phyloP scores from a whole-genome alignment of 2,113 vertebrate genomes.

The Corythornis cristatus region DNA sequence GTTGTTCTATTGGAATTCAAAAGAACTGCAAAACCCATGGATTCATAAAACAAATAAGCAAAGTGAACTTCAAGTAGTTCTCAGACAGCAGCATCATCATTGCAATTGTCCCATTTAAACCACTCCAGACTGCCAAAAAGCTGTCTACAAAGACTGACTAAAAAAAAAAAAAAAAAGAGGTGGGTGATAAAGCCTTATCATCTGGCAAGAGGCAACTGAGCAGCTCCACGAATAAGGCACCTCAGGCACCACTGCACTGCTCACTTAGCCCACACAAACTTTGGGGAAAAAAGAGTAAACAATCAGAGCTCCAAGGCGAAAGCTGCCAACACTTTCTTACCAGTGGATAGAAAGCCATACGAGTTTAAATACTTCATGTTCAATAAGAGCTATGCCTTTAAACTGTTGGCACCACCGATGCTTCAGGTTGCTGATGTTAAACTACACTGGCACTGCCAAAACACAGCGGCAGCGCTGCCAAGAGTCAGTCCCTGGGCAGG shows the following conservation, averaged over 20 bases:
- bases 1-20: background rate
- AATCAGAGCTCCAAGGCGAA: background rate
- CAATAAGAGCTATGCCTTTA: conserved; percentile 6
- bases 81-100: background rate
- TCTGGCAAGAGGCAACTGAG: background rate
- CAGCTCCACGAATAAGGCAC: background rate
- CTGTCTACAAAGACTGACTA: background rate
- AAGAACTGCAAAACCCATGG: background rate
- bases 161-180: background rate
- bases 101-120: background rate
- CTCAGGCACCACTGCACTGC: background rate
- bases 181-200: background rate
- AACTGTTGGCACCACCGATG: conserved; percentile 33
- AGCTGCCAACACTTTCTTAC: conserved; percentile 56
- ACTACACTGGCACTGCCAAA: conserved; percentile 50
- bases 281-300: background rate
- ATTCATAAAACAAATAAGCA: background rate
- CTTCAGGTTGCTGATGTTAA: conserved; percentile 67
- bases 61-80: background rate
- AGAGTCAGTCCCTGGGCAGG: fast-evolving
- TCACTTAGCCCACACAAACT: background rate
- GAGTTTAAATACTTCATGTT: conserved; percentile 61
- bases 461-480: background rate
- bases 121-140: background rate
- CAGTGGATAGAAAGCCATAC: conserved; percentile 25